Evolutionary conservation across 1,140 invertebrate genomes (phyloP).

Genomic region (Meloidogyne hapla): DNA sequence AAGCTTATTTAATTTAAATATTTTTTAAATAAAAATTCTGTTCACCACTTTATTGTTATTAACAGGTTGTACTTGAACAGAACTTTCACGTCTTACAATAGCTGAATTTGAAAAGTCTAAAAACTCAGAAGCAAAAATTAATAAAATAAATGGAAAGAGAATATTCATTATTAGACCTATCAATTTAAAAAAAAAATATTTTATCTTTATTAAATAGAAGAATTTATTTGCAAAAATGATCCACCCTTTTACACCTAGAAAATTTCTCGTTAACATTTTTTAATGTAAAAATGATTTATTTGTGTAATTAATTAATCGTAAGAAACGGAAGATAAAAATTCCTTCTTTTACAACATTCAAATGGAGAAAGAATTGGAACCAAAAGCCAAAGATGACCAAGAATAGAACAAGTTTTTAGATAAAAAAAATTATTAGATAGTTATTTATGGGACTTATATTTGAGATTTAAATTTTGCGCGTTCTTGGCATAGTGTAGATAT

Average conservation of each 20-base stretch:
- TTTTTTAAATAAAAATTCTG: no score
- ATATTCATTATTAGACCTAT: not conserved
- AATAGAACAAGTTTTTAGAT: no score
- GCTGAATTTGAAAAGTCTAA: not conserved
- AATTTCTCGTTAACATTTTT: not conserved
- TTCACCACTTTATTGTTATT: no score
- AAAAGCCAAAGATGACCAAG: no score
- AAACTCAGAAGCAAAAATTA: not conserved
- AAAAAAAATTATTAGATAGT: no score
- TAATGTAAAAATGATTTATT: constrained; percentile 1
- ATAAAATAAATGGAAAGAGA: not conserved
- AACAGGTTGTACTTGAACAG: not conserved
- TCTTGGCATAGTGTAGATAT: no score
- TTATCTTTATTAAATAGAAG: not conserved
- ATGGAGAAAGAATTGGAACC: not conserved
- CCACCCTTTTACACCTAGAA: not conserved
- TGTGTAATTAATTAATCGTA: not conserved
- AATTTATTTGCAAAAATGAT: not conserved
- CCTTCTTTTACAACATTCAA: not conserved
- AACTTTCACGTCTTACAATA: not conserved
- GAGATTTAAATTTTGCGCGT: no score
- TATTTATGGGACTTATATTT: no score
- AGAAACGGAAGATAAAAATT: not conserved
- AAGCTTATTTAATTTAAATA: no score
- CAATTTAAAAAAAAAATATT: not conserved